A percentile compares a stretch with the other conserved stretches of the same genome.
Evolutionary conservation across 1,140 invertebrate genomes (phyloP).

Genomic region (Drosophila subobscura): DNA sequence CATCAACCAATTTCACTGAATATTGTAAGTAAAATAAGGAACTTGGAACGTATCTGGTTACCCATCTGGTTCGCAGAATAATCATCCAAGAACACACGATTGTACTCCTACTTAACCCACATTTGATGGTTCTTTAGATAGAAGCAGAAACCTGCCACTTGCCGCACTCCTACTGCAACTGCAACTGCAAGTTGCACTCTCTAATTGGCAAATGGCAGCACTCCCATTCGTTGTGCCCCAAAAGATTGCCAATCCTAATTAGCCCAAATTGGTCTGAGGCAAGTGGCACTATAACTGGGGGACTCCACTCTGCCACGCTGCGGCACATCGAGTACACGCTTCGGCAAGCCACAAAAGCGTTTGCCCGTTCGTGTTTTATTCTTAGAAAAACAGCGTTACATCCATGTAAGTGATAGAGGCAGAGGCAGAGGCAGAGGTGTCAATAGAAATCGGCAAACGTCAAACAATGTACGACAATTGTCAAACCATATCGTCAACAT

Average conservation of each 20-base stretch:
- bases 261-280: constrained; percentile 59
- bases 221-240: constrained; percentile 11
- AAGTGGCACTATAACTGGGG: constrained; percentile 19
- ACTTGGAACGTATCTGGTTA: too few species aligned
- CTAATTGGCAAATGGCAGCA: neutral
- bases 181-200: constrained; percentile 13
- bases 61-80: too few species aligned
- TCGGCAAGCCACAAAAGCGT: constrained; percentile 59
- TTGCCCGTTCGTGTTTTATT: constrained; percentile 62
- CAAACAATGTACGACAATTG: constrained; percentile 83
- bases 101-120: constrained; percentile 1
- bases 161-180: neutral
- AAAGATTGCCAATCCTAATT: constrained; percentile 61
- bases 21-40: too few species aligned
- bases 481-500: constrained; percentile 83
- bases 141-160: neutral
- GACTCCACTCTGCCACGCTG: neutral
- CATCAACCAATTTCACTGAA: too few species aligned
- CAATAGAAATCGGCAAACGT: constrained; percentile 82
- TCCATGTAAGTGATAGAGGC: constrained; percentile 72
- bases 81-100: neutral
- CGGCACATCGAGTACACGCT: constrained; percentile 10
- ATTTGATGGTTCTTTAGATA: constrained; percentile 11
- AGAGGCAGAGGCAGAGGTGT: constrained; percentile 29
- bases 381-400: constrained; percentile 77